Base-by-base conservation (phyloP, 2,888 invertebrate species). In the Horisme vitalbata region DNA sequence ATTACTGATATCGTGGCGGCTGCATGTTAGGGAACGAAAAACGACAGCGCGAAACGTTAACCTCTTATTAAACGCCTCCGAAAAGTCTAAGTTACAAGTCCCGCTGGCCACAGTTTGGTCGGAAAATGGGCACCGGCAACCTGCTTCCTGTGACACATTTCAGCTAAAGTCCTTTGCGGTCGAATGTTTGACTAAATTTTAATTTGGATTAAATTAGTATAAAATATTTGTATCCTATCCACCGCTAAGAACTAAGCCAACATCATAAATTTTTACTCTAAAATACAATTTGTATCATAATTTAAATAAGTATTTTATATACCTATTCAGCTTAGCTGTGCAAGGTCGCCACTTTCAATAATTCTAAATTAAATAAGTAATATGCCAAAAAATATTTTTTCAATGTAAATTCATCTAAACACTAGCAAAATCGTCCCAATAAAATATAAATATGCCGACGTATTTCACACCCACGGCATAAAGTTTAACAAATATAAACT, bases 371-470 rank as follows among this genome's bases (percentile, higher is more conserved):
- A 18, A 5, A 18, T 26, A 13, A 8, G 6, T 14, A 14, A 3
- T 28, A 13, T 38, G 10, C 4, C 18, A 18, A 18, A 33, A 33
- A 28, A 35, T 10, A 13, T 15, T 18, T 44, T 35, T 49, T 35
- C n/a, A n/a, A n/a, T 21, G 12, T 48, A 51, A 20, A 41, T 44
- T 45, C 27, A 27, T 39, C 27, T 31, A 46, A 45, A 45, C 30
- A 21, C 41, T 44, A 11, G 0, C 31, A 39, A 18, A 41, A 36
- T 30, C 37, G 20, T 34, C 32, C 26, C 9, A 27, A 24, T 38
- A 39, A 35, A 9, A 28, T 34, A 13, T 15, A 48, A 45, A 52
- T 55, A 51, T 55, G 51, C 37, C 20, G 7, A 26, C 11, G 11
- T 26, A 11, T 11, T 0, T 11, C 11, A 11, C 4, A 11, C 4